A percentile compares a stretch with the other conserved stretches of the same genome.
phyloP scores from a whole-genome alignment of 2,113 vertebrate genomes.

The Lepidothrix coronata region DNA sequence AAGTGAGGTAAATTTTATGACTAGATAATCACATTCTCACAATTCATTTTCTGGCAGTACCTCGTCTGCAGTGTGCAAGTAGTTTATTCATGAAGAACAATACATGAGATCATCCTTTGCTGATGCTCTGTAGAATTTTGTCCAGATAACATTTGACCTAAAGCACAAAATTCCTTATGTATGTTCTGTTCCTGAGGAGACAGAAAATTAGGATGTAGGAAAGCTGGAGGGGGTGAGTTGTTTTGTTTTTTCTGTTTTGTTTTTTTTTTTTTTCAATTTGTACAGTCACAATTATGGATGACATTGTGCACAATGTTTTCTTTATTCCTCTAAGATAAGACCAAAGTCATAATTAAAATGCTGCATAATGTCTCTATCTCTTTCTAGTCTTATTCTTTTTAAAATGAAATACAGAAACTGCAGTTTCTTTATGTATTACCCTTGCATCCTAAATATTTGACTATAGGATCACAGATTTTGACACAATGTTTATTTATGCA shows the following conservation, averaged over 20 bases:
- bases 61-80: background rate
- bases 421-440: background rate
- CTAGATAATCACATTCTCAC: background rate
- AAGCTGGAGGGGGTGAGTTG: background rate
- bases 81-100: background rate
- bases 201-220: background rate
- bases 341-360: background rate
- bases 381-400: background rate
- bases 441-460: background rate
- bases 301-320: background rate
- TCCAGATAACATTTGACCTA: background rate
- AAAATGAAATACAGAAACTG: background rate
- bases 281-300: background rate
- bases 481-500: background rate
- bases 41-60: background rate
- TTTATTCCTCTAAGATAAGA: background rate
- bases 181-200: background rate
- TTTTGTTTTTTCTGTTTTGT: background rate
- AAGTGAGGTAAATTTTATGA: background rate
- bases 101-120: background rate
- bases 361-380: background rate
- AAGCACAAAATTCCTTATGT: background rate
- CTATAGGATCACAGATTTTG: background rate
- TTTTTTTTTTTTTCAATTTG: fast-evolving
- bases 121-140: background rate